phyloP scores from a whole-genome alignment of 1,140 invertebrate species.

The Saccostrea glomerata region DNA sequence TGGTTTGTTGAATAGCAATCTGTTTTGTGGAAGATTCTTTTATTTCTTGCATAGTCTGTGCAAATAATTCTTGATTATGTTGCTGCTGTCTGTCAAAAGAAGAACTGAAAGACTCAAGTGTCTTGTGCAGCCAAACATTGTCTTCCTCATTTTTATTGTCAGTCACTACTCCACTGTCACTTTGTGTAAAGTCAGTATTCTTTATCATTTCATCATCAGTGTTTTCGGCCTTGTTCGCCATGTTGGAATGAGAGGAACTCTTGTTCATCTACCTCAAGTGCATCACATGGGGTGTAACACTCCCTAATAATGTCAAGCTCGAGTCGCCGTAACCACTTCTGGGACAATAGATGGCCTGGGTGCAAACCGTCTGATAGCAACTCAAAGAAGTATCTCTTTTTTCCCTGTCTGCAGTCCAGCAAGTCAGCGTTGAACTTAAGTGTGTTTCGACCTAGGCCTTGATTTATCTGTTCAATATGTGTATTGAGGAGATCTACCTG shows the following conservation, averaged over 20 bases:
- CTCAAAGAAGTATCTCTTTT: neutral
- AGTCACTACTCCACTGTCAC: neutral
- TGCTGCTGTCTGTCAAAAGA: neutral
- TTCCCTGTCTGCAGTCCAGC: too few species aligned
- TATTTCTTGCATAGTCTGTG: neutral
- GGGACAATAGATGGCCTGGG: neutral
- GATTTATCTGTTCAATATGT: too few species aligned
- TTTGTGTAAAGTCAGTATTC: neutral
- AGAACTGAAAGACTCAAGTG: neutral
- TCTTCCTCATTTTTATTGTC: neutral
- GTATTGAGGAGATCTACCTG: too few species aligned
- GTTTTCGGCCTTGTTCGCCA: neutral
- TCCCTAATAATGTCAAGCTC: neutral
- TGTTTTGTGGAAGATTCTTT: neutral
- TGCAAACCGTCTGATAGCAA: neutral
- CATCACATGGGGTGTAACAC: neutral
- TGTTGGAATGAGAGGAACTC: neutral
- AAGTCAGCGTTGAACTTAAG: too few species aligned
- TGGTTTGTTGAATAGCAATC: neutral
- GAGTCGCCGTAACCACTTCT: constrained; percentile 21
- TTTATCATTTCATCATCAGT: neutral
- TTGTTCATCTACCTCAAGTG: neutral
- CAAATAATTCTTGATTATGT: neutral
- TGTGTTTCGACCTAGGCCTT: too few species aligned
- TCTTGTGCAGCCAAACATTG: neutral